These are phyloP conservation scores for Anhinga anhinga DNA, from an alignment of 2,113 vertebrate species.

Conservation along the genomic window DNA sequence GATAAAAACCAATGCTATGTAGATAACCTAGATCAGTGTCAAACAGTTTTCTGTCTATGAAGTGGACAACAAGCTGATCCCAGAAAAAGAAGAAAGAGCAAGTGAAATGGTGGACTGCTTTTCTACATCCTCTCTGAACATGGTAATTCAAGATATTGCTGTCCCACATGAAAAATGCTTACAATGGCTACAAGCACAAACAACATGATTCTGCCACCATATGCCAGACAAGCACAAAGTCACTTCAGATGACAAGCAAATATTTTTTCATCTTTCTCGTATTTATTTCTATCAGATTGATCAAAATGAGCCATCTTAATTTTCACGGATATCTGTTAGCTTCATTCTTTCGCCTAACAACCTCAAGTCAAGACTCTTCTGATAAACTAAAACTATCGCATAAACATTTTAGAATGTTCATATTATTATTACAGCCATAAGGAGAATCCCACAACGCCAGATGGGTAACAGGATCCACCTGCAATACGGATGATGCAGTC, in stretches of 20 bases:
- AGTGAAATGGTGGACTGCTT: background rate
- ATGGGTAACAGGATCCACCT: background rate
- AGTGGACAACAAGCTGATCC: background rate
- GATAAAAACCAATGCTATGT: background rate
- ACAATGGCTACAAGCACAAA: background rate
- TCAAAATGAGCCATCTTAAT: background rate
- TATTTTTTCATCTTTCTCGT: background rate
- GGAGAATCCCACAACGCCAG: background rate
- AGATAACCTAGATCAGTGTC: background rate
- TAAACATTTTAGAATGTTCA: background rate
- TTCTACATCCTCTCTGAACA: background rate
- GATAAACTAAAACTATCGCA: background rate
- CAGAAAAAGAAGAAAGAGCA: background rate
- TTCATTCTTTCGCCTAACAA: background rate
- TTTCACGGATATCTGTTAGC: background rate
- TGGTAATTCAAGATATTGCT: background rate
- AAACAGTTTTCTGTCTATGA: background rate
- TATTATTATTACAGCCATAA: background rate
- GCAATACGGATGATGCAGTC: background rate
- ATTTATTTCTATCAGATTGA: conserved; percentile 14
- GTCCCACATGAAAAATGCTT: background rate
- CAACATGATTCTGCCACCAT: background rate
- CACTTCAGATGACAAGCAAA: background rate
- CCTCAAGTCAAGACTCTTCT: background rate
- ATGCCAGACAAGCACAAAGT: background rate